These are phyloP conservation scores for Pocillopora meandrina DNA, from an alignment of 92 coral and sea anemone genomes.

Conservation along the genomic window DNA sequence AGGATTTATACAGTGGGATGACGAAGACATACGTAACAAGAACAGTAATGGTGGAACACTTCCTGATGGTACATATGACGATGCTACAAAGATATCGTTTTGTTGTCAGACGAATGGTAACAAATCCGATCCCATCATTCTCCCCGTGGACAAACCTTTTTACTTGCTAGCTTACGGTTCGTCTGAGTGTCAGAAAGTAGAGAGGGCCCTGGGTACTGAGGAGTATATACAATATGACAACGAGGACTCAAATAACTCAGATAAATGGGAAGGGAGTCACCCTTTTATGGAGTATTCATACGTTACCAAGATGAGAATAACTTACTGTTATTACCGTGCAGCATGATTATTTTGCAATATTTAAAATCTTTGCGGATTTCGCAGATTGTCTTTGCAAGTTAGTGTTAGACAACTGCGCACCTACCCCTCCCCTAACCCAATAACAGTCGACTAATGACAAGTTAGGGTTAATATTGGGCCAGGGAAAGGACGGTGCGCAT, in stretches of 20 bases:
- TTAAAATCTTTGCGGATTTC: too few species aligned
- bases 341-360: too few species aligned
- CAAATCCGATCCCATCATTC: slow-evolving; percentile 53
- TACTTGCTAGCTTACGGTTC: slow-evolving; percentile 60
- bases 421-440: too few species aligned
- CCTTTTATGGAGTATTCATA: slow-evolving; percentile 4
- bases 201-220: slow-evolving; percentile 64
- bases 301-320: too few species aligned
- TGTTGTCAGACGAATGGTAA: slow-evolving; percentile 66
- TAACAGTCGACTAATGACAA: too few species aligned
- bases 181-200: slow-evolving; percentile 68
- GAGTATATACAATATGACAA: slow-evolving; percentile 69
- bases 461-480: too few species aligned
- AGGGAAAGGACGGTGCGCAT: too few species aligned
- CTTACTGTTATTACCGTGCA: too few species aligned
- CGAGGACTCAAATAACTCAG: slow-evolving; percentile 35
- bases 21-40: slow-evolving; percentile 46
- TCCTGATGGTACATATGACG: slow-evolving; percentile 63
- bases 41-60: slow-evolving; percentile 54
- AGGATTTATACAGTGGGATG: slow-evolving; percentile 70
- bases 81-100: slow-evolving; percentile 42
- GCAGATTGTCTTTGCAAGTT: too few species aligned
- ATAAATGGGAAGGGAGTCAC: slow-evolving; percentile 20
- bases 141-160: slow-evolving; percentile 60
- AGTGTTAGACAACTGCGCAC: too few species aligned